Conservation (phyloP, 2,797 vertebrate genomes). For the Simalia tracyae region DNA sequence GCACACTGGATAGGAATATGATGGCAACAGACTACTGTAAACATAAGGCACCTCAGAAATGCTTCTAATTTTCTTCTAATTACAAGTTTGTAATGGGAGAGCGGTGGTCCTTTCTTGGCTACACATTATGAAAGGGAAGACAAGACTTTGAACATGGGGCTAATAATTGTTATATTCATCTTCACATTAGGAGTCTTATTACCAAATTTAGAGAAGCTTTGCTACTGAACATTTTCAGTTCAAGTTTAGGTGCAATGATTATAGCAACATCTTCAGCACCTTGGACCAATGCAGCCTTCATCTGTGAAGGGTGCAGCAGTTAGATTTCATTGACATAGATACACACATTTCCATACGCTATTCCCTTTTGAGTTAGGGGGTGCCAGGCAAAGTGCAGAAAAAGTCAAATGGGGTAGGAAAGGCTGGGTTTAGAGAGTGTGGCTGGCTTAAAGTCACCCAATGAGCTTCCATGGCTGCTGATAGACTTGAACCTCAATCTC, state of each 20-base stretch:
- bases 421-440: not conserved
- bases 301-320: slow-evolving; percentile 35
- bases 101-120: not conserved
- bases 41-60: not conserved
- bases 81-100: not conserved
- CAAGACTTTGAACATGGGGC: not conserved
- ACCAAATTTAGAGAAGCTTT: not conserved
- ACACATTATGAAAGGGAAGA: not conserved
- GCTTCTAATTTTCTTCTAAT: not conserved
- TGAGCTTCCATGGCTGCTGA: not conserved
- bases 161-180: not conserved
- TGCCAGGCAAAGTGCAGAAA: not conserved
- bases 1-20: not conserved
- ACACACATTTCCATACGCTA: not conserved
- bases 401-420: not conserved
- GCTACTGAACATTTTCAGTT: not conserved
- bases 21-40: slow-evolving; percentile 6
- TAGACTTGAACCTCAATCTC: not conserved
- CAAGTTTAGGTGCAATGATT: not conserved
- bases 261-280: not conserved
- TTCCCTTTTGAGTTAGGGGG: not conserved
- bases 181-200: not conserved
- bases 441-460: not conserved
- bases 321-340: slow-evolving; percentile 37
- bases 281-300: not conserved